A percentile compares a stretch with the other conserved stretches of the same genome.
These are phyloP conservation scores for Hypanus sabinus DNA, from an alignment of 2,113 vertebrate species.

Conservation along the genomic window DNA sequence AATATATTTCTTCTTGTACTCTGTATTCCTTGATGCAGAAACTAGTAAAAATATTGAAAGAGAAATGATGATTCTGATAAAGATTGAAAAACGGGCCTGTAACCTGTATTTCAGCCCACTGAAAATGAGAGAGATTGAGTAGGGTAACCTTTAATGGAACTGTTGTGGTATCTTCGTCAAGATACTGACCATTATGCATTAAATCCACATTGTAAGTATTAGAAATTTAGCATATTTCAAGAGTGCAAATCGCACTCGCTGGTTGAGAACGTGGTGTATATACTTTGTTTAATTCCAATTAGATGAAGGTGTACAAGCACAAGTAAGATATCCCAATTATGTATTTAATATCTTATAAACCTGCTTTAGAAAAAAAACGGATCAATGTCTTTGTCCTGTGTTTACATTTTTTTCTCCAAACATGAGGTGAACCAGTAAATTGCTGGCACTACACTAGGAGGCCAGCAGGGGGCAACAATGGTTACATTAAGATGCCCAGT, in stretches of 20 bases:
- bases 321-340: neutral
- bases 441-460: neutral
- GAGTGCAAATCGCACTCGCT: neutral
- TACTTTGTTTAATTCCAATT: neutral
- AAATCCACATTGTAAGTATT: neutral
- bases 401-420: neutral
- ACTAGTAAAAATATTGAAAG: too few species aligned
- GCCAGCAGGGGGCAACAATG: conserved; percentile 14
- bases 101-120: too few species aligned
- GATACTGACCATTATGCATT: neutral
- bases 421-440: neutral
- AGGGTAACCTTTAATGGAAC: neutral
- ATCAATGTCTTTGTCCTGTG: neutral
- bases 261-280: neutral
- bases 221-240: neutral
- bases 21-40: too few species aligned
- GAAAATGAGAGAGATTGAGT: neutral
- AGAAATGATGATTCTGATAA: too few species aligned
- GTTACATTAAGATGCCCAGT: neutral
- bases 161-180: neutral
- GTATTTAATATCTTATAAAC: neutral
- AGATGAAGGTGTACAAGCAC: neutral
- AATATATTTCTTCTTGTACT: too few species aligned
- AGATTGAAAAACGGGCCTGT: too few species aligned
- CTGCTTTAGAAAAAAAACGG: neutral